Percentiles rank a stretch among this genome's conserved stretches.
These are phyloP conservation scores for Hyperoplus lanceolatus DNA, from an alignment of 2,797 vertebrate genomes.

Conservation along the genomic window DNA sequence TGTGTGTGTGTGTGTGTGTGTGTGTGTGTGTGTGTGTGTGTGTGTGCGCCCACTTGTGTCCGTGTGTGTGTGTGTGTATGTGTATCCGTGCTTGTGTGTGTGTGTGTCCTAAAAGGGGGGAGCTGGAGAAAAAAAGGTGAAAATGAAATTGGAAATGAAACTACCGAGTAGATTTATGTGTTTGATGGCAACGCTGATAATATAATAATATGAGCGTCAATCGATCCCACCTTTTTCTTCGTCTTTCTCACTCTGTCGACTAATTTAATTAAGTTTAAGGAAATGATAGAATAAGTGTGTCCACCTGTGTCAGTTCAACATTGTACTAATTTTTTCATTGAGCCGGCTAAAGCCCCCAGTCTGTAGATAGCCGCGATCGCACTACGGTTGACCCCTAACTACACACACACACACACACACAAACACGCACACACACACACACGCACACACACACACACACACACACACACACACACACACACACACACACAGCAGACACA, in stretches of 20 bases:
- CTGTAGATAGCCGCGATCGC: conserved; percentile 64
- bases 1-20: conserved; percentile 25
- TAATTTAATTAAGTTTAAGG: conserved; percentile 77
- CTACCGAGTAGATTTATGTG: conserved; percentile 31
- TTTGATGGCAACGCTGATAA: conserved; percentile 49
- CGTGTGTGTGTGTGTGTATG: not conserved
- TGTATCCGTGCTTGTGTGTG: not conserved
- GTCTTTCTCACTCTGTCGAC: conserved; percentile 36
- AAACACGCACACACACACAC: too few relatives aligned
- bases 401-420: not conserved
- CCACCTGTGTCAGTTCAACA: conserved; percentile 71
- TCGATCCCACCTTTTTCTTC: conserved; percentile 20
- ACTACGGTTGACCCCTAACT: conserved; percentile 64
- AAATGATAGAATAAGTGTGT: conserved; percentile 76
- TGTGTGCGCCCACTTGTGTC: not conserved
- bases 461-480: too few relatives aligned
- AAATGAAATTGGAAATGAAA: conserved; percentile 66
- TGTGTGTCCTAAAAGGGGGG: conserved; percentile 27
- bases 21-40: conserved; percentile 4
- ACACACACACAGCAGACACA: too few relatives aligned
- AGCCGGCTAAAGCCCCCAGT: conserved; percentile 61
- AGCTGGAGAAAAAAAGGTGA: conserved; percentile 23
- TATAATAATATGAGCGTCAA: not conserved
- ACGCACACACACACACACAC: too few relatives aligned
- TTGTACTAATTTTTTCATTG: conserved; percentile 69